Base-by-base conservation (phyloP, 2,888 invertebrate genomes). In the Drosophila yooni region DNA sequence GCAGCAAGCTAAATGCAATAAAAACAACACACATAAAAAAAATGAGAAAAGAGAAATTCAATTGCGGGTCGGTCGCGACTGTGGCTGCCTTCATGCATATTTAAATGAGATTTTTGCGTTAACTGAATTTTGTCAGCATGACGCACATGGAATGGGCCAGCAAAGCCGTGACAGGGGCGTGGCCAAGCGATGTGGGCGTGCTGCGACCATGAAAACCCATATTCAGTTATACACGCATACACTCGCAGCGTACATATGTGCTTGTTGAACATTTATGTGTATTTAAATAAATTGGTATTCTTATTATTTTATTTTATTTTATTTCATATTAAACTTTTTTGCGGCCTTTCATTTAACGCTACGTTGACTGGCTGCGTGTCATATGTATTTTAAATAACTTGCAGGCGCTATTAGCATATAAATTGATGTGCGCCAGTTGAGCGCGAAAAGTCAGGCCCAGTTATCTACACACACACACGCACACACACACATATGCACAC, bases 91-190 rank as follows among this genome's bases (percentile, higher is more conserved):
- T 89, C 86, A 89, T 86, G 82, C 89, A 86, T 89, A 86, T 86
- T 86, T 87, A 86, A 89, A 86, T 86, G 85, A 89, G 84, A 87
- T 89, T 86, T 86, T 89, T 79, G 85, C 82, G 85, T 89, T 89
- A 87, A 87, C 84, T 84, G 85, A 87, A 84, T 89, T 89, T 86
- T 85, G 79, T 87, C 80, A 82, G 70, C 78, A 68, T 75, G 75
- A 71, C 71, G 74, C 52, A 56, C 58, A 15, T 40, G 27, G 63
- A 48, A 59, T 60, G 69, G 43, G 54, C 21, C 36, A 40, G 48
- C 52, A 59, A 63, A 34, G 29, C 40, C 40, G 29, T 13, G 29
- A 10, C 46, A 69, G 21, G 72, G 79, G 80, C 68, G 76, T 74
- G 80, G 74, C 58, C 61, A 59, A 59, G 64, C 57, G 25, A 33